A percentile compares a stretch with the other conserved stretches of the same genome.
Conservation (phyloP, 2,797 vertebrate genomes). For the Darevskia mixta region DNA sequence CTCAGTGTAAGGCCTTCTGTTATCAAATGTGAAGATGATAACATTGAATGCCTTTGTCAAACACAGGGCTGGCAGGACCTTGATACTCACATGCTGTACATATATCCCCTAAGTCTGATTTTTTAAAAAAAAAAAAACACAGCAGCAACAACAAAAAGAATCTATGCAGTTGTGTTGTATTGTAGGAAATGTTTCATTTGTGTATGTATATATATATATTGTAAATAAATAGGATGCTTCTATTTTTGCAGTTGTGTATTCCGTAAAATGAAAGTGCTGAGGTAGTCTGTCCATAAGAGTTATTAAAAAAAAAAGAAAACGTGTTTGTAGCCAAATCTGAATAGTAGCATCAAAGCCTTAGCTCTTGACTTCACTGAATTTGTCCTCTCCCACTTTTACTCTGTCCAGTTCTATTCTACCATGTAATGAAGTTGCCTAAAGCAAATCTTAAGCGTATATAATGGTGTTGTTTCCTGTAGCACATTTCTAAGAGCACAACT, state of each 20-base stretch:
- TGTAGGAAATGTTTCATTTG: conserved; percentile 76
- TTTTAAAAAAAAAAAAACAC: conserved; percentile 45
- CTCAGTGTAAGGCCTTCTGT: conserved; percentile 67
- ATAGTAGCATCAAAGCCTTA: conserved; percentile 69
- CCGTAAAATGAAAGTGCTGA: conserved; percentile 74
- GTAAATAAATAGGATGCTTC: conserved; percentile 86
- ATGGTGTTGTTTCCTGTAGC: conserved; percentile 55
- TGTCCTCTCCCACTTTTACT: conserved; percentile 37
- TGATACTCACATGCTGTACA: conserved; percentile 62
- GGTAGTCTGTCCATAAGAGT: conserved; percentile 68
- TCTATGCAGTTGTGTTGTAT: conserved; percentile 82
- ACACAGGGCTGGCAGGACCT: conserved; percentile 60
- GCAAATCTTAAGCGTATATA: conserved; percentile 56
- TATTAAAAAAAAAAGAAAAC: conserved; percentile 50
- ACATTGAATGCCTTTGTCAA: conserved; percentile 57
- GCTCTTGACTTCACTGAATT: conserved; percentile 67
- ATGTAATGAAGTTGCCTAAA: conserved; percentile 56
- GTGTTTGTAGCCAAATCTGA: conserved; percentile 61
- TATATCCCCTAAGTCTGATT: conserved; percentile 54
- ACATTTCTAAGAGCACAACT: conserved; percentile 45
- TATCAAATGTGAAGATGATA: conserved; percentile 67
- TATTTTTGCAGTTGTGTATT: conserved; percentile 85
- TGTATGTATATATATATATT: conserved; percentile 80
- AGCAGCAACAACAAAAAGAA: conserved; percentile 67
- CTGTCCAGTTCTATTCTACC: conserved; percentile 46